A percentile compares a stretch with the other conserved stretches of the same genome.
These are phyloP conservation scores for Elephantulus edwardii DNA, from an alignment of 2,113 vertebrate genomes.

Conservation along the genomic window DNA sequence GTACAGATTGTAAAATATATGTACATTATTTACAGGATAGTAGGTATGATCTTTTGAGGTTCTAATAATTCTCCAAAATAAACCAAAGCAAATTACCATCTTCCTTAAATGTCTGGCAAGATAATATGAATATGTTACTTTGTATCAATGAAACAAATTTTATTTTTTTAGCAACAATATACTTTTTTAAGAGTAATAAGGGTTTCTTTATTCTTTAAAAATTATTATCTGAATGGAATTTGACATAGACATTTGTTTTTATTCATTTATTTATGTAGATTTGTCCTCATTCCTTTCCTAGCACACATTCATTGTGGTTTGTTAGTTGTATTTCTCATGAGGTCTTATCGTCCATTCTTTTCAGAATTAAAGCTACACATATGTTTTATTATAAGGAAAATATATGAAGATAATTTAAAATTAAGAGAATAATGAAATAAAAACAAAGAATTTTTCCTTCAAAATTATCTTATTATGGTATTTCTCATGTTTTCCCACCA, in stretches of 20 bases:
- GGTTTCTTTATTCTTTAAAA: no score
- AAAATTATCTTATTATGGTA: not conserved
- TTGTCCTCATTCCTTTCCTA: no score
- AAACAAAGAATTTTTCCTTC: conserved; percentile 1
- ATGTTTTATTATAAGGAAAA: conserved; percentile 35
- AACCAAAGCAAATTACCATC: conserved; percentile 48
- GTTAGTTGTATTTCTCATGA: no score
- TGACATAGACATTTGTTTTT: no score
- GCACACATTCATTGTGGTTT: no score
- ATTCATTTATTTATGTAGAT: no score
- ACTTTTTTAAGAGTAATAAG: conserved; percentile 6
- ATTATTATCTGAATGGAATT: no score
- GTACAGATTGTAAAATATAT: not conserved
- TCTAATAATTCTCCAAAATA: conserved; percentile 3
- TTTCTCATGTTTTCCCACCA: not conserved
- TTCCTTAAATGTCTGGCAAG: conserved; percentile 54
- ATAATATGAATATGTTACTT: not conserved
- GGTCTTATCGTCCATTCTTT: no score
- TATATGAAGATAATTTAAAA: conserved; percentile 8
- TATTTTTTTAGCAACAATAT: not conserved
- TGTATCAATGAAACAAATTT: not conserved
- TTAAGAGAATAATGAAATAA: not conserved
- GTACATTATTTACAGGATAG: not conserved
- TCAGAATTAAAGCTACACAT: no score
- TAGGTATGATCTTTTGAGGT: conserved; percentile 43